Percentiles rank a stretch among this genome's conserved stretches.
Evolutionary conservation across 2,797 vertebrate genomes (phyloP).

Genomic region (Cirrhinus molitorella): DNA sequence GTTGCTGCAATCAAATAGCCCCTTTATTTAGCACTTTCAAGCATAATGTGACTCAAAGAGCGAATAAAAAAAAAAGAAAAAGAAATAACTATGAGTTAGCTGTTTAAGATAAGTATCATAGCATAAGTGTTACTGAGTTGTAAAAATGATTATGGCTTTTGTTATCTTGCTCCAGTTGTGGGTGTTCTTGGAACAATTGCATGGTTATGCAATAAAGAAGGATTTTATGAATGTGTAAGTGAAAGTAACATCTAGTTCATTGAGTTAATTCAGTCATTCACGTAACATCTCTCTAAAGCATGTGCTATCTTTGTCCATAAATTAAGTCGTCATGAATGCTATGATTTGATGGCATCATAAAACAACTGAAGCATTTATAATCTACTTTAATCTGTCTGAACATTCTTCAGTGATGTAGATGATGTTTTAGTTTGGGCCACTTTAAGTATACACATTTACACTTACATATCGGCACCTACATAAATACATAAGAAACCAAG

Average conservation of each 20-base stretch:
- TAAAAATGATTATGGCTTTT: background rate
- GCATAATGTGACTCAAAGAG: background rate
- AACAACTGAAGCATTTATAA: background rate
- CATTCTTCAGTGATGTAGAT: background rate
- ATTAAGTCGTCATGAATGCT: background rate
- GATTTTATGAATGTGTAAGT: conserved; percentile 2
- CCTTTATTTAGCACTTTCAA: conserved; percentile 27
- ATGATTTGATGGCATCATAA: background rate
- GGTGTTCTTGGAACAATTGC: background rate
- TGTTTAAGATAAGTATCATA: background rate
- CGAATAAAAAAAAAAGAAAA: background rate
- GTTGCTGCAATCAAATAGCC: background rate
- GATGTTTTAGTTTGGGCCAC: background rate
- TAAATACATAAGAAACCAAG: too few species aligned
- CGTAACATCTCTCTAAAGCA: background rate
- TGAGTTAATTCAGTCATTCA: background rate
- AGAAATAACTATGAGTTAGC: background rate
- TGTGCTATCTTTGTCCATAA: background rate
- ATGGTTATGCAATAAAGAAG: background rate
- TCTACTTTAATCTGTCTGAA: background rate
- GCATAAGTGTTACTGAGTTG: background rate
- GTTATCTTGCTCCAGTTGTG: conserved; percentile 9
- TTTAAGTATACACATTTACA: too few species aligned
- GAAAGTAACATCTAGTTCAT: background rate
- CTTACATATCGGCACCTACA: too few species aligned